Percentiles rank a stretch among this genome's conserved stretches.
Conservation (phyloP, 2,113 vertebrate genomes). For the Leptobrachium ailaonicum region DNA sequence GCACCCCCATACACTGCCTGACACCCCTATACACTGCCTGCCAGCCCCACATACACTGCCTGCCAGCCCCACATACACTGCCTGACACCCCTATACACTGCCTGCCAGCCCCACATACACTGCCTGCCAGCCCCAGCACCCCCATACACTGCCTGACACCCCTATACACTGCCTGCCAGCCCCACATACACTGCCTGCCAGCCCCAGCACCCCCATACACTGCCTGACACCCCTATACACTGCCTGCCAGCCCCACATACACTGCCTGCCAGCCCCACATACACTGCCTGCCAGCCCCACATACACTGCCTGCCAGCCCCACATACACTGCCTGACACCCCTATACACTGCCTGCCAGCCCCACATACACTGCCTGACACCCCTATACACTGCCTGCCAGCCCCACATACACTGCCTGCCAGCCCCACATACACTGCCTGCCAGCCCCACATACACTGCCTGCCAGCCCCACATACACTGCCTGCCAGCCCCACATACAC, state of each 20-base stretch:
- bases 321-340: too few species aligned
- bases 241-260: not conserved
- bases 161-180: not conserved
- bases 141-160: not conserved
- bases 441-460: not conserved
- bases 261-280: not conserved
- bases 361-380: too few species aligned
- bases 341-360: not conserved
- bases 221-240: not conserved
- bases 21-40: not conserved
- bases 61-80: too few species aligned
- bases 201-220: too few species aligned
- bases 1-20: not conserved
- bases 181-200: not conserved
- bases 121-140: not conserved
- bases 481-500: not conserved
- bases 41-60: not conserved
- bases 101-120: not conserved
- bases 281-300: not conserved
- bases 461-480: not conserved
- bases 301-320: not conserved
- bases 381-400: not conserved
- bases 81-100: too few species aligned
- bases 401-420: not conserved
- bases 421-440: not conserved